A percentile compares a stretch with the other conserved stretches of the same genome.
These are phyloP conservation scores for Schlechtendalia chinensis DNA, from an alignment of 1,140 invertebrate genomes.

Conservation along the genomic window DNA sequence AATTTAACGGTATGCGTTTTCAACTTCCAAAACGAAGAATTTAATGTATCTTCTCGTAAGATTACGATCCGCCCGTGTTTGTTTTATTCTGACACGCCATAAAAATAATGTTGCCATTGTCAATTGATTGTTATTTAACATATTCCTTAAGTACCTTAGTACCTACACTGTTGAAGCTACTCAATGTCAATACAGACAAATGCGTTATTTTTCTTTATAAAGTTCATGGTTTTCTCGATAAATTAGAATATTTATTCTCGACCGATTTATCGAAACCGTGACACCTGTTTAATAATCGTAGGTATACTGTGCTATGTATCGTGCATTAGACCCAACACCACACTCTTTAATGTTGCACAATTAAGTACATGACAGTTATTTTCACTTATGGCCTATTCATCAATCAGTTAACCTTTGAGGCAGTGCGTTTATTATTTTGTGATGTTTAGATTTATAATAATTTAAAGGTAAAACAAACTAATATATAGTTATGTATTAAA, in stretches of 20 bases:
- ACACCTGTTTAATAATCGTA: background rate
- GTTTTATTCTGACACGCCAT: constrained; percentile 9
- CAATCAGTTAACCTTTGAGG: constrained; percentile 36
- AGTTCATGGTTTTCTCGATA: constrained; percentile 25
- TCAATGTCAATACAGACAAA: background rate
- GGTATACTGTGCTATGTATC: background rate
- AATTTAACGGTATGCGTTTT: background rate
- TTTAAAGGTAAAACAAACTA: background rate
- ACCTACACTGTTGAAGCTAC: background rate
- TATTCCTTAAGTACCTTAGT: too few relatives aligned
- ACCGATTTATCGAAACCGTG: constrained; percentile 11
- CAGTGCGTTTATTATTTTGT: background rate
- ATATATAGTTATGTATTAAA: background rate
- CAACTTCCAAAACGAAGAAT: background rate
- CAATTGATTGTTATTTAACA: background rate
- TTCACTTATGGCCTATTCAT: constrained; percentile 35
- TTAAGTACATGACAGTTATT: constrained; percentile 16
- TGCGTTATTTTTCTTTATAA: background rate
- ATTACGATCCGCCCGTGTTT: background rate
- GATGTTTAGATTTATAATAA: background rate
- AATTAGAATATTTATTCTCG: constrained; percentile 21
- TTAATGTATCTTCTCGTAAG: background rate
- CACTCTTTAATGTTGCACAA: background rate
- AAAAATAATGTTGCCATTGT: constrained; percentile 15
- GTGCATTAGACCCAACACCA: background rate